phyloP scores from a whole-genome alignment of 2,113 vertebrate species.

The Callocephalon fimbriatum region DNA sequence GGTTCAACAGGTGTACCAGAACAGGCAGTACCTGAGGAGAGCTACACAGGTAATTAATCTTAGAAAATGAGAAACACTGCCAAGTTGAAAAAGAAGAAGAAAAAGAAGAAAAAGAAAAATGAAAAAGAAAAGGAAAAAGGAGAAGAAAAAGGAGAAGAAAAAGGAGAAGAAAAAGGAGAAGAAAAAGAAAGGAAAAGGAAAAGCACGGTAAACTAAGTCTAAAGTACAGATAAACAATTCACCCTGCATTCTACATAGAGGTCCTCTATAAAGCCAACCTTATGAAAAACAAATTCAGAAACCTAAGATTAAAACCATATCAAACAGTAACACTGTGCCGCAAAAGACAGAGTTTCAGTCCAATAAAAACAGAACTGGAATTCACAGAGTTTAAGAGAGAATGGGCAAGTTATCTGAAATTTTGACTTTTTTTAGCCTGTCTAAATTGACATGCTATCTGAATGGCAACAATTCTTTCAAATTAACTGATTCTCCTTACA shows the following conservation, averaged over 20 bases:
- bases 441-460: background rate
- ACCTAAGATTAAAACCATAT: background rate
- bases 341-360: background rate
- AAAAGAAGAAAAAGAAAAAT: accelerated
- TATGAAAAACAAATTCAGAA: background rate
- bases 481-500: background rate
- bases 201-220: background rate
- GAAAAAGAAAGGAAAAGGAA: accelerated
- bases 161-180: accelerated
- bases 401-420: background rate
- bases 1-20: background rate
- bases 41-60: background rate
- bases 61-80: background rate
- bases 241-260: background rate
- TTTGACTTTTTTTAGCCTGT: background rate
- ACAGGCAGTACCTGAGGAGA: background rate
- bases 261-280: background rate
- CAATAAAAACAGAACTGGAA: background rate
- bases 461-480: background rate
- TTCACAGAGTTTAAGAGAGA: background rate
- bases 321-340: background rate
- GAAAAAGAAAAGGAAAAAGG: no score
- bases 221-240: background rate
- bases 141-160: no score
- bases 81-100: background rate